These are phyloP conservation scores for Melanogrammus aeglefinus DNA, from an alignment of 2,797 vertebrate genomes.

Conservation along the genomic window DNA sequence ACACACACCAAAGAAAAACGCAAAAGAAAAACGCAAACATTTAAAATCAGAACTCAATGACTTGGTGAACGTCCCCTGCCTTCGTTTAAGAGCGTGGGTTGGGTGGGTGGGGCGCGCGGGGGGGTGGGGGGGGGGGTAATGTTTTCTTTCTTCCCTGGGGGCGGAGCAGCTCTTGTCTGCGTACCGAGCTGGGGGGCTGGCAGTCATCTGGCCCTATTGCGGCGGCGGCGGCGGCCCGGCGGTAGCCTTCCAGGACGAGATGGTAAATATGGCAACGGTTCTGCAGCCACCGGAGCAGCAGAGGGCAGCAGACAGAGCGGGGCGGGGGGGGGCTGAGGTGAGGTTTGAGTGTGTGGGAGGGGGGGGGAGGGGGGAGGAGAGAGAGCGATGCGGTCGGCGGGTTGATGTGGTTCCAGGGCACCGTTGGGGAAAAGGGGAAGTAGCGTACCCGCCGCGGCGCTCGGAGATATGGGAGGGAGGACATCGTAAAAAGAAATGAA, in stretches of 20 bases:
- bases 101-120: slow-evolving; percentile 12
- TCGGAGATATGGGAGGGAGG: slow-evolving; percentile 62
- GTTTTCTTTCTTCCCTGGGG: slow-evolving; percentile 12
- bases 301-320: too few relatives aligned
- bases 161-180: slow-evolving; percentile 49
- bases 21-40: slow-evolving; percentile 38
- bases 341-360: slow-evolving; percentile 15
- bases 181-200: slow-evolving; percentile 60
- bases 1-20: slow-evolving; percentile 33
- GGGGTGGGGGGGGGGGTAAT: slow-evolving; percentile 44
- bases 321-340: neutral
- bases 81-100: slow-evolving; percentile 38
- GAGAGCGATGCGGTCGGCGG: slow-evolving; percentile 12
- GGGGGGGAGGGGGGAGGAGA: neutral
- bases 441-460: slow-evolving; percentile 57
- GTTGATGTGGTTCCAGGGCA: slow-evolving; percentile 65
- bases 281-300: slow-evolving; percentile 48
- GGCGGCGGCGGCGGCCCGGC: slow-evolving; percentile 45
- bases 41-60: slow-evolving; percentile 40
- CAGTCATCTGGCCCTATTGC: slow-evolving; percentile 45
- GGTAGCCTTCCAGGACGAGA: slow-evolving; percentile 56
- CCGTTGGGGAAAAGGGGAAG: slow-evolving; percentile 68
- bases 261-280: slow-evolving; percentile 64
- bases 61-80: slow-evolving; percentile 50
- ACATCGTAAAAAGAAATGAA: slow-evolving; percentile 38